Base-by-base conservation (phyloP, 2,888 invertebrate genomes). In the Geotrupes spiniger region DNA sequence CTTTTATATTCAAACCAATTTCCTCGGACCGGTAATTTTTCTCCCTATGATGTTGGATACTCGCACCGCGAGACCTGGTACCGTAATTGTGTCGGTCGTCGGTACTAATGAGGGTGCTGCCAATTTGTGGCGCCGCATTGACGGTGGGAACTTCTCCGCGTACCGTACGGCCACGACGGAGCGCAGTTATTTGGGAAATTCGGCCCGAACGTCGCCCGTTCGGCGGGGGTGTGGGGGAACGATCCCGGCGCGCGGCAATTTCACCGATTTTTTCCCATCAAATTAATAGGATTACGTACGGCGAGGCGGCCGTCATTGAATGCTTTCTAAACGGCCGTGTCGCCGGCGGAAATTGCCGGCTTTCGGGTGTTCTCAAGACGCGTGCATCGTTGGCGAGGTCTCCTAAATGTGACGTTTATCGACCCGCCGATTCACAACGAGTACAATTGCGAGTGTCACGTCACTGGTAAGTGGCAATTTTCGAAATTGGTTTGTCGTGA, bases 91-190 rank as follows among this genome's bases (percentile, higher is more conserved):
- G 14, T 42, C 15, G 33, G 33, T 33, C 33, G 41, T 41, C 12
- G 33, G 40, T 31, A 14, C 58, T 60, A 63, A 62, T 62, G 57
- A 60, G 58, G 61, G 59, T 59, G 61, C 62, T 62, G 63, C 63
- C 65, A 66, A 66, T 66, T 66, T 66, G 51, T 57, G 66, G 66
- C 66, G 66, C 66, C 66, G 56, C 43, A 40, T 33, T 50, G 63
- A 53, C 63, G 63, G 63, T 65, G 68, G 63, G 67, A 65, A 64
- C 57, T 54, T 50, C 53, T 63, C 61, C 12, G 27, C 11, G 14
- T n/a, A 14, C 15, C 14, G n/a, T n/a, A 16, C 14, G 36, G 16
- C 25, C 21, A 15, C 33, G 33, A 17, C 31, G 21, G 12, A 25
- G 14, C 25, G 26, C 9, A n/a, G 26, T 11, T 43, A 43, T 43